phyloP scores from a whole-genome alignment of 2,888 invertebrate species.

The Drosophila tanythrix region DNA sequence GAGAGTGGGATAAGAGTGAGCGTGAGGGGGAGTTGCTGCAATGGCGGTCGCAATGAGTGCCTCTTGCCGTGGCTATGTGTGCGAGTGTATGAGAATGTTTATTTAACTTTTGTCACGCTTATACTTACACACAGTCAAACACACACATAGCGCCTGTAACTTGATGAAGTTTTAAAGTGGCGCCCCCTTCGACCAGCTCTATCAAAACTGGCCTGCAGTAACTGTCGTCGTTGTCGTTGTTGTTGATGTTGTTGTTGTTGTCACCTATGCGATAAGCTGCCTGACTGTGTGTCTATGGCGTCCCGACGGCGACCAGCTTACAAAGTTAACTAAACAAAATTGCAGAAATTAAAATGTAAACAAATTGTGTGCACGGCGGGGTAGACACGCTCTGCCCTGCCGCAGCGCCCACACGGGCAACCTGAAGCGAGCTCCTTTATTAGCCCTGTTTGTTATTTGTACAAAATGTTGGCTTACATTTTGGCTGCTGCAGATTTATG shows the following conservation, averaged over 20 bases:
- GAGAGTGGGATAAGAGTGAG: slow-evolving; percentile 10
- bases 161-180: slow-evolving; percentile 72
- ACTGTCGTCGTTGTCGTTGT: slow-evolving; percentile 6
- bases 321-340: slow-evolving; percentile 77
- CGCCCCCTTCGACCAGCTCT: slow-evolving; percentile 31
- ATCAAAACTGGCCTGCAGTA: slow-evolving; percentile 42
- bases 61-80: slow-evolving; percentile 21
- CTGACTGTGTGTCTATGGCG: slow-evolving; percentile 54
- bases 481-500: slow-evolving; percentile 42
- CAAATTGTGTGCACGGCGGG: slow-evolving; percentile 68
- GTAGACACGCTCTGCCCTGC: slow-evolving; percentile 45
- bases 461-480: slow-evolving; percentile 63
- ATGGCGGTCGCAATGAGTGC: slow-evolving; percentile 63
- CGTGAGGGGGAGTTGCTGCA: slow-evolving; percentile 54
- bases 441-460: slow-evolving; percentile 60
- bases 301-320: slow-evolving; percentile 51
- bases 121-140: slow-evolving; percentile 45
- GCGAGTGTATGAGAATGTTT: slow-evolving; percentile 49
- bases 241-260: slow-evolving; percentile 34
- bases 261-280: slow-evolving; percentile 69
- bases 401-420: slow-evolving; percentile 22
- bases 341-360: slow-evolving; percentile 82
- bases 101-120: slow-evolving; percentile 73
- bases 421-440: slow-evolving; percentile 56
- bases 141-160: slow-evolving; percentile 30